phyloP scores from a whole-genome alignment of 1,140 invertebrate species.

The Dendroctonus valens region DNA sequence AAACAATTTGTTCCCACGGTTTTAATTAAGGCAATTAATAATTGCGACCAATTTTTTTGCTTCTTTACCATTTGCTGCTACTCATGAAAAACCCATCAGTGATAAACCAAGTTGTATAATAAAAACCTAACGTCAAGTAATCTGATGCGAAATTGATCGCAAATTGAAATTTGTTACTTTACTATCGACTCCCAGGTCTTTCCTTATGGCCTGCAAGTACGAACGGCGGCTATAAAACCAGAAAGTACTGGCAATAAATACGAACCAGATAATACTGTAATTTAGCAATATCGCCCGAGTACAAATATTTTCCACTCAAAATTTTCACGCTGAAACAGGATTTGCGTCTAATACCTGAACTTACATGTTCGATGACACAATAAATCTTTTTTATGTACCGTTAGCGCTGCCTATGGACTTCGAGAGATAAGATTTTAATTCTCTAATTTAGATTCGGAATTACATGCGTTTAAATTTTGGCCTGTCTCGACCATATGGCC shows the following conservation, averaged over 20 bases:
- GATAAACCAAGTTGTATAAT: no score
- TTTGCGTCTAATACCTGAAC: slow-evolving; percentile 28
- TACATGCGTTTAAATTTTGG: slow-evolving; percentile 28
- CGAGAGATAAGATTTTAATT: slow-evolving; percentile 25
- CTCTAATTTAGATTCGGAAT: slow-evolving; percentile 33
- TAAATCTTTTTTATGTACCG: slow-evolving; percentile 30
- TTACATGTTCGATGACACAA: slow-evolving; percentile 18
- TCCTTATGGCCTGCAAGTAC: no score
- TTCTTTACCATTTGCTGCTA: no score
- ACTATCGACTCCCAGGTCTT: no score
- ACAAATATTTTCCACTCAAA: slow-evolving; percentile 22
- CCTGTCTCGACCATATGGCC: slow-evolving; percentile 31
- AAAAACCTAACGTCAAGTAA: not conserved
- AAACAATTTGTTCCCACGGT: no score
- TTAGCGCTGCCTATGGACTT: slow-evolving; percentile 15
- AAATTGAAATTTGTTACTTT: not conserved
- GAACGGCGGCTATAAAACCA: no score
- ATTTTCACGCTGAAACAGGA: slow-evolving; percentile 25
- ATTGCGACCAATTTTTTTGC: no score
- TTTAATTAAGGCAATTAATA: no score
- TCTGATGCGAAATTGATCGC: not conserved
- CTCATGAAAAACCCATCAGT: no score
- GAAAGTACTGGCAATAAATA: no score
- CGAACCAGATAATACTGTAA: not conserved
- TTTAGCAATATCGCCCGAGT: not conserved